Evolutionary conservation across 1,140 invertebrate genomes (phyloP).

Genomic region (Arctopsyche grandis): DNA sequence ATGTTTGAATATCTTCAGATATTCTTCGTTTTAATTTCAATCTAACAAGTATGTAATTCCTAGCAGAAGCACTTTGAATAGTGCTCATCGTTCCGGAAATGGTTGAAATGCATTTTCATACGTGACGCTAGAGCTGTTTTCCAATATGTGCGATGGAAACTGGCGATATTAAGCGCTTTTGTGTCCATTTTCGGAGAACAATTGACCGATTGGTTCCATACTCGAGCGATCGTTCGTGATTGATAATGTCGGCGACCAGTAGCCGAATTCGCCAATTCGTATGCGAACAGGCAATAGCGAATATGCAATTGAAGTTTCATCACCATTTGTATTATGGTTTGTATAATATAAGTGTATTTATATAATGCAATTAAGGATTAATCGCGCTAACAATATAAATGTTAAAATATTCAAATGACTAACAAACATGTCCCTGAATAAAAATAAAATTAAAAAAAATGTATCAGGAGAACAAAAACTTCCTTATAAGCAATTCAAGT

Average conservation of each 20-base stretch:
- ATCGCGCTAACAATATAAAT: too few species aligned
- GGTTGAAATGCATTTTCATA: not conserved
- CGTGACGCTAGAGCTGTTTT: not conserved
- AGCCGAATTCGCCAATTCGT: constrained; percentile 11
- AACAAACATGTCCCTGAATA: too few species aligned
- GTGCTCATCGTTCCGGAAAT: constrained; percentile 4
- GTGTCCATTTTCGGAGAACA: constrained; percentile 35
- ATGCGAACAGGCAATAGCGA: not conserved
- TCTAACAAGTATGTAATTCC: not conserved
- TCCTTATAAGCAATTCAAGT: too few species aligned
- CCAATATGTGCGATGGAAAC: not conserved
- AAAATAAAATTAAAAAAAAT: too few species aligned
- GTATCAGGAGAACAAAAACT: too few species aligned
- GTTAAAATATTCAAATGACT: too few species aligned
- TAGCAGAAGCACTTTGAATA: not conserved
- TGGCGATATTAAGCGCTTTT: not conserved
- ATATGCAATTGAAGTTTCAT: not conserved
- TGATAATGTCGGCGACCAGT: constrained; percentile 11
- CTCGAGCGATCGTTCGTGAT: constrained; percentile 24
- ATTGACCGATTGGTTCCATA: constrained; percentile 18
- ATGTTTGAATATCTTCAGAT: too few species aligned
- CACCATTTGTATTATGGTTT: not conserved
- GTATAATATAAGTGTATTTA: not conserved
- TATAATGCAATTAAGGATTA: too few species aligned
- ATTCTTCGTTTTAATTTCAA: too few species aligned